These are phyloP conservation scores for Cremastinae sp. DNA, from an alignment of 2,888 invertebrate genomes.

Conservation along the genomic window DNA sequence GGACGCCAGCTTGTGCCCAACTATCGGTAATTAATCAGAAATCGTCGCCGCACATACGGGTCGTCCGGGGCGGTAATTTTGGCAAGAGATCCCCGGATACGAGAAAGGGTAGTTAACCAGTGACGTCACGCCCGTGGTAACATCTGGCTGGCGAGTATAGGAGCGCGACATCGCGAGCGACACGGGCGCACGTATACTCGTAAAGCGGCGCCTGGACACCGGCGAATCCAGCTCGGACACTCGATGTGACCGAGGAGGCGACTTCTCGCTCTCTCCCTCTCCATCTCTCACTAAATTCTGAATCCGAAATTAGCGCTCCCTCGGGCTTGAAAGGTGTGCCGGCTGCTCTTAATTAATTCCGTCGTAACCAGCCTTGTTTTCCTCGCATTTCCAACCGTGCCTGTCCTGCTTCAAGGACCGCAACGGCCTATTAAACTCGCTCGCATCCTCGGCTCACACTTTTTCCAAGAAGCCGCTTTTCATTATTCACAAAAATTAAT, in stretches of 20 bases:
- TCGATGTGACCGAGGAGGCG: conserved; percentile 68
- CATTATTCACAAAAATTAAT: no score
- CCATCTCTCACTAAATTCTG: conserved; percentile 58
- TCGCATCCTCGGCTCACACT: background rate
- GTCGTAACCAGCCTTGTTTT: conserved; percentile 59
- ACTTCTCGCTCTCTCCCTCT: conserved; percentile 39
- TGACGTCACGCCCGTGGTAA: conserved; percentile 80
- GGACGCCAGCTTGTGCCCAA: conserved; percentile 79
- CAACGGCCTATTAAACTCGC: conserved; percentile 18
- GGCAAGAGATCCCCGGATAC: conserved; percentile 43
- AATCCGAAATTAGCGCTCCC: conserved; percentile 76
- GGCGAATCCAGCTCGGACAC: conserved; percentile 72
- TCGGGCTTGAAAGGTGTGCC: conserved; percentile 65
- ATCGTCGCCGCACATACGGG: conserved; percentile 77
- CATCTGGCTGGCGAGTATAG: conserved; percentile 74
- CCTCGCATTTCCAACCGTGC: conserved; percentile 29
- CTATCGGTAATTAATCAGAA: conserved; percentile 81
- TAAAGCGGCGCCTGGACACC: conserved; percentile 22
- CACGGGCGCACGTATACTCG: conserved; percentile 20
- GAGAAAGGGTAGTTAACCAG: conserved; percentile 78
- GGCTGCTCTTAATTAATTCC: conserved; percentile 78
- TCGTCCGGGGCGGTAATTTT: conserved; percentile 65
- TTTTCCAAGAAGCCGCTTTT: background rate
- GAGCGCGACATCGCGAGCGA: conserved; percentile 40
- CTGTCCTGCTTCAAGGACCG: conserved; percentile 8